These are phyloP conservation scores for Fabriciana adippe DNA, from an alignment of 2,888 invertebrate genomes.

Conservation along the genomic window DNA sequence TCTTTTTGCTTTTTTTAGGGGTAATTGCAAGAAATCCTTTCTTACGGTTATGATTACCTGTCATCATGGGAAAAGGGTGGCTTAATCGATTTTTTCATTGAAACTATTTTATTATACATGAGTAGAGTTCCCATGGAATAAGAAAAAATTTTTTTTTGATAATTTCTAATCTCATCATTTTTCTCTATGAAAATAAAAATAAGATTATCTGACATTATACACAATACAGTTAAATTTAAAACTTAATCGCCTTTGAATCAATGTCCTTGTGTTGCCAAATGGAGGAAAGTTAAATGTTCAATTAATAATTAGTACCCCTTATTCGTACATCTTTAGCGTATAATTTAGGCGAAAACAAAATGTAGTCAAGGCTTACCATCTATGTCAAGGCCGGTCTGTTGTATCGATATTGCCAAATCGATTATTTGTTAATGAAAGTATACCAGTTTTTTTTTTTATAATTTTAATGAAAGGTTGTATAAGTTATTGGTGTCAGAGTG, in stretches of 20 bases:
- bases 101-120: no score
- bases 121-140: no score
- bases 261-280: conserved; percentile 13
- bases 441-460: conserved; percentile 1
- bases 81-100: no score
- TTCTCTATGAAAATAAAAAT: no score
- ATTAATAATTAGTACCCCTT: neutral
- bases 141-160: no score
- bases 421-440: conserved; percentile 24
- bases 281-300: conserved; percentile 6
- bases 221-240: neutral
- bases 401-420: conserved; percentile 19
- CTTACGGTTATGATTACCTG: no score
- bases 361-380: neutral
- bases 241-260: neutral
- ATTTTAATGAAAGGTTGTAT: conserved; percentile 5
- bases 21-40: no score
- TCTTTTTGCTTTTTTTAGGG: no score
- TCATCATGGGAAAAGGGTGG: no score
- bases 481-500: conserved; percentile 6
- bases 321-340: conserved; percentile 13
- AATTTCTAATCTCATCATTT: no score
- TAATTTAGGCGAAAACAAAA: neutral
- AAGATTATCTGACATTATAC: neutral
- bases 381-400: conserved; percentile 13